These are phyloP conservation scores for Drosophila subsilvestris DNA, from an alignment of 2,888 invertebrate species.

Conservation along the genomic window DNA sequence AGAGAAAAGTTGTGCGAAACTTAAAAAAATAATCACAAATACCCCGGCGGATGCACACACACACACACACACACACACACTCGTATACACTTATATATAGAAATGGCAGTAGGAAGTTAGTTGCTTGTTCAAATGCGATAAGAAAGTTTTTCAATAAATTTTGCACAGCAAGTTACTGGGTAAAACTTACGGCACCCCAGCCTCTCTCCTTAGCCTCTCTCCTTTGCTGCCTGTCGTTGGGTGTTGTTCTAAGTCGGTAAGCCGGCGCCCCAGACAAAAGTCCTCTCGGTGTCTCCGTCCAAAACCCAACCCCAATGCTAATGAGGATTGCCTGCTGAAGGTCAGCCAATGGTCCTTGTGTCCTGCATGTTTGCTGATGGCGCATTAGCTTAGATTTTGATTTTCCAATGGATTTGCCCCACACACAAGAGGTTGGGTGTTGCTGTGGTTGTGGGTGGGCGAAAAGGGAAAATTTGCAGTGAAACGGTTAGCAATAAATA, in stretches of 20 bases:
- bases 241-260: conserved; percentile 64
- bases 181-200: conserved; percentile 63
- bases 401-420: conserved; percentile 64
- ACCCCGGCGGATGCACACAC: conserved; percentile 49
- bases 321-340: conserved; percentile 61
- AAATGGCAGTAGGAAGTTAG: conserved; percentile 22
- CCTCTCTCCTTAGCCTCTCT: conserved; percentile 1
- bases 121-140: conserved; percentile 71
- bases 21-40: conserved; percentile 62
- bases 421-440: neutral
- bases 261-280: conserved; percentile 53
- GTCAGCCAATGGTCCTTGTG: conserved; percentile 43
- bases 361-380: conserved; percentile 70
- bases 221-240: neutral
- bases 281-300: conserved; percentile 7
- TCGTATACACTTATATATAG: neutral
- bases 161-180: conserved; percentile 60
- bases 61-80: conserved; percentile 23
- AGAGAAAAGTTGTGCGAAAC: conserved; percentile 64
- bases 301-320: conserved; percentile 46
- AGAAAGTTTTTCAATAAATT: conserved; percentile 81
- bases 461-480: conserved; percentile 48
- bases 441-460: neutral
- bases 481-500: conserved; percentile 74
- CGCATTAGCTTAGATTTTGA: conserved; percentile 75